Percentiles rank a stretch among this genome's conserved stretches.
These are phyloP conservation scores for Tetramorium bicarinatum DNA, from an alignment of 2,888 invertebrate genomes.

Conservation along the genomic window DNA sequence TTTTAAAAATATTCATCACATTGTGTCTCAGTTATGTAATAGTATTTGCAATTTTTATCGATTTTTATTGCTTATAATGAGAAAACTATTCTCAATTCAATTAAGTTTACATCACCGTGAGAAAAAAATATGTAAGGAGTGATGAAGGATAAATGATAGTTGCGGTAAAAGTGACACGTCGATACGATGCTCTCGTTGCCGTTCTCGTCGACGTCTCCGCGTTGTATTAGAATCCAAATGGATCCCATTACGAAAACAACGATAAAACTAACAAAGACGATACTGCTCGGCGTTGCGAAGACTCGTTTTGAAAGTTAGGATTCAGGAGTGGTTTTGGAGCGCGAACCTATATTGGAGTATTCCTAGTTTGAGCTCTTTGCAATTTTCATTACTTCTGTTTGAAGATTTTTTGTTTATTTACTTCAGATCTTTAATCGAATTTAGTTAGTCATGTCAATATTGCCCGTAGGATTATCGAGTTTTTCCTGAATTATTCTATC, in stretches of 20 bases:
- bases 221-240: constrained; percentile 81
- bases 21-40: neutral
- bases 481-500: neutral
- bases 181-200: constrained; percentile 74
- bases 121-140: constrained; percentile 1
- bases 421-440: constrained; percentile 29
- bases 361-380: constrained; percentile 38
- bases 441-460: constrained; percentile 10
- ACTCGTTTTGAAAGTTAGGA: constrained; percentile 80
- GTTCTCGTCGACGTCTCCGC: constrained; percentile 73
- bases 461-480: constrained; percentile 5
- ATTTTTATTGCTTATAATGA: neutral
- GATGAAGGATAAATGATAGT: constrained; percentile 30
- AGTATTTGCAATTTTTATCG: neutral
- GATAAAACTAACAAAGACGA: constrained; percentile 82
- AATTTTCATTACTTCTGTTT: constrained; percentile 72
- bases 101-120: neutral
- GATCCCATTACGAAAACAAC: constrained; percentile 80
- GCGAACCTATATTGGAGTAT: constrained; percentile 54
- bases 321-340: constrained; percentile 73
- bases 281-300: constrained; percentile 68
- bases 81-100: neutral
- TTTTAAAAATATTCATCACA: neutral
- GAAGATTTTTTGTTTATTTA: constrained; percentile 47
- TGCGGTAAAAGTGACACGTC: constrained; percentile 57